Evolutionary conservation across 2,888 invertebrate species (phyloP), one percentile per base, ranked within the genome.

Genomic region (Xiphydria camelus): DNA sequence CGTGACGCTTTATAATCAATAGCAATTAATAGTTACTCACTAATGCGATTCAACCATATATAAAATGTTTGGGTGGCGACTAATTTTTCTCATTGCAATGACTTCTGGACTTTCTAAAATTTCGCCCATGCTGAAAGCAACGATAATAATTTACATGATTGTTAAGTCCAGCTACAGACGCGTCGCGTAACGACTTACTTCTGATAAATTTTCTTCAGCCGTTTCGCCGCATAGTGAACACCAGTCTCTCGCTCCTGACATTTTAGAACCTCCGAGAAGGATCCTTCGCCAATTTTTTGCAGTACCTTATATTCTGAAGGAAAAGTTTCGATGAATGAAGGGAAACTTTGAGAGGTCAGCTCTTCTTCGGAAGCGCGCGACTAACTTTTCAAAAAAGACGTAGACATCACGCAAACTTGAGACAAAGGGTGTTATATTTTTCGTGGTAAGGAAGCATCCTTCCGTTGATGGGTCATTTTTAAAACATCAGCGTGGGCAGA

Each of bases 181-280:
- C n/a, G n/a, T n/a, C n/a, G n/a, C n/a, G n/a, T n/a, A n/a, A n/a
- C 14, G 39, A 55, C 66, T 68, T 73, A 83, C 84, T 77, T 80
- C 62, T 78, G 77, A 68, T 82, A 85, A 47, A 73, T 71, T 63
- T 82, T 82, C 63, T 84, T 85, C 55, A 86, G 76, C 55, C 80
- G 76, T 73, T 86, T 86, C 34, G 83, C 85, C 4, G 86, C 86
- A 66, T 79, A 82, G 37, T 76, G 73, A 20, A 71, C 62, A 40
- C 82, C 82, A 47, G 80, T 81, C 54, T 73, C 69, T 48, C 79
- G 76, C 54, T 83, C 78, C 66, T 83, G 80, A 66, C 84, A 84
- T 79, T 84, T 85, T 49, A 85, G 69, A 19, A 86, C 86, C 64
- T 85, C 84, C 1, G 86, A 84, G 76, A 85, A 86, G 18, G 85